phyloP scores from a whole-genome alignment of 2,113 vertebrate genomes.

The Sorex fumeus region DNA sequence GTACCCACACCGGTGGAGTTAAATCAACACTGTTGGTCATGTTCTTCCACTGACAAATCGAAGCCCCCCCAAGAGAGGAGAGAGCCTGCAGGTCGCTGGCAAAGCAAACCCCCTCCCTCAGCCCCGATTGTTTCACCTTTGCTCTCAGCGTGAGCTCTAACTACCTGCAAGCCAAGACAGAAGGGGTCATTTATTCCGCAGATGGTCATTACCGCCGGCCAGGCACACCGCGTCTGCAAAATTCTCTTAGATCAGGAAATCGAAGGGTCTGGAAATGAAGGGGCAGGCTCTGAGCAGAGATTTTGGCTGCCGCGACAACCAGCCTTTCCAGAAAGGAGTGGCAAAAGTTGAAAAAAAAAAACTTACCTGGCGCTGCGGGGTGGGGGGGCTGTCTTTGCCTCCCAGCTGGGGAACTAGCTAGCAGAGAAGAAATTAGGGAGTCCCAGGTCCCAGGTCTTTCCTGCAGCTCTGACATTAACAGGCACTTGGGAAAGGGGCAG shows the following conservation, averaged over 20 bases:
- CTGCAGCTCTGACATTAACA: not conserved
- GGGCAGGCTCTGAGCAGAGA: not conserved
- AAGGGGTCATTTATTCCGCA: conserved; percentile 70
- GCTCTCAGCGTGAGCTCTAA: conserved; percentile 63
- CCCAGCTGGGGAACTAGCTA: conserved; percentile 3
- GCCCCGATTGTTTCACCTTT: conserved; percentile 1
- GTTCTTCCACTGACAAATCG: conserved; percentile 53
- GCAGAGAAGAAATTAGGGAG: not conserved
- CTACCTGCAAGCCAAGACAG: conserved; percentile 58
- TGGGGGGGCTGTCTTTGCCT: not conserved
- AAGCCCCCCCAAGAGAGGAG: conserved; percentile 50
- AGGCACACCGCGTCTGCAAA: conserved; percentile 11
- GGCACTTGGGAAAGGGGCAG: fast-evolving
- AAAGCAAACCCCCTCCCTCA: conserved; percentile 3
- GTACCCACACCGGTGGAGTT: conserved; percentile 60
- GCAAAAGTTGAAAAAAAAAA: not conserved
- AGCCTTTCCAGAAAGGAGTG: not conserved
- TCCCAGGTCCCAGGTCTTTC: not conserved
- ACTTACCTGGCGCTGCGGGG: not conserved
- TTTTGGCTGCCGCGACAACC: not conserved
- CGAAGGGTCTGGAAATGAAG: conserved; percentile 69
- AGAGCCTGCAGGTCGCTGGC: conserved; percentile 56
- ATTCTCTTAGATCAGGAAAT: conserved; percentile 68
- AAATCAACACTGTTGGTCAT: conserved; percentile 61
- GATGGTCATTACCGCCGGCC: conserved; percentile 45